These are phyloP conservation scores for Alfaro cultratus DNA, from an alignment of 2,797 vertebrate genomes.

Conservation along the genomic window DNA sequence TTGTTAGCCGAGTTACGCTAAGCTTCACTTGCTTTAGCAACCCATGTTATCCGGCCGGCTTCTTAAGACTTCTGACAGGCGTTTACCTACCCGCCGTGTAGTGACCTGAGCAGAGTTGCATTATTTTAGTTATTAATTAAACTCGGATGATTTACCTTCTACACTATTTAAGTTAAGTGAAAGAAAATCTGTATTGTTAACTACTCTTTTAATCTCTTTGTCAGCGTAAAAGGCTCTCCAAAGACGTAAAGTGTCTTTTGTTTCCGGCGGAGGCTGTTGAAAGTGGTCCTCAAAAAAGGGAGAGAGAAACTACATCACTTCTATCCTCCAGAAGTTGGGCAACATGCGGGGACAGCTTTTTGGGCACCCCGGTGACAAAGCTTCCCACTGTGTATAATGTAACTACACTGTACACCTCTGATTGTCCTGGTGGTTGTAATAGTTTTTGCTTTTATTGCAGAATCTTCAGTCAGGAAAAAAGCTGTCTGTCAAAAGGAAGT, in stretches of 20 bases:
- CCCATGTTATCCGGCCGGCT: neutral
- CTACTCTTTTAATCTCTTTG: neutral
- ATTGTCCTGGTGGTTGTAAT: neutral
- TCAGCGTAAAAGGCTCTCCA: slow-evolving; percentile 80
- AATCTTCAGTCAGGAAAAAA: slow-evolving; percentile 66
- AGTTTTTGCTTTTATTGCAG: slow-evolving; percentile 60
- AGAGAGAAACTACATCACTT: slow-evolving; percentile 44
- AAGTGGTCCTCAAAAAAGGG: slow-evolving; percentile 49
- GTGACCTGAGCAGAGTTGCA: neutral
- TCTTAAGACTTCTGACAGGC: slow-evolving; percentile 6
- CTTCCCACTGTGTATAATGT: slow-evolving; percentile 32
- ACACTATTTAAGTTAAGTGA: neutral
- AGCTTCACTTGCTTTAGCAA: slow-evolving; percentile 24
- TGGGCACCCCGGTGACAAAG: slow-evolving; percentile 63
- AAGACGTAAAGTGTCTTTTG: slow-evolving; percentile 66
- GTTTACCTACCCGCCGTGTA: neutral
- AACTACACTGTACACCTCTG: neutral
- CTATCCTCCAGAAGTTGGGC: slow-evolving; percentile 82
- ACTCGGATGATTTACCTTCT: neutral
- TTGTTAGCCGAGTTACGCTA: slow-evolving; percentile 22
- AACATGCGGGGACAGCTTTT: slow-evolving; percentile 88
- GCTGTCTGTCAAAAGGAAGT: slow-evolving; percentile 58
- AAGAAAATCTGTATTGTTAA: neutral
- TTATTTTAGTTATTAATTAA: neutral
- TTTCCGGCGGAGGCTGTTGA: slow-evolving; percentile 83